These are phyloP conservation scores for Iselma pallidipennis DNA, from an alignment of 2,888 invertebrate species.

Conservation along the genomic window DNA sequence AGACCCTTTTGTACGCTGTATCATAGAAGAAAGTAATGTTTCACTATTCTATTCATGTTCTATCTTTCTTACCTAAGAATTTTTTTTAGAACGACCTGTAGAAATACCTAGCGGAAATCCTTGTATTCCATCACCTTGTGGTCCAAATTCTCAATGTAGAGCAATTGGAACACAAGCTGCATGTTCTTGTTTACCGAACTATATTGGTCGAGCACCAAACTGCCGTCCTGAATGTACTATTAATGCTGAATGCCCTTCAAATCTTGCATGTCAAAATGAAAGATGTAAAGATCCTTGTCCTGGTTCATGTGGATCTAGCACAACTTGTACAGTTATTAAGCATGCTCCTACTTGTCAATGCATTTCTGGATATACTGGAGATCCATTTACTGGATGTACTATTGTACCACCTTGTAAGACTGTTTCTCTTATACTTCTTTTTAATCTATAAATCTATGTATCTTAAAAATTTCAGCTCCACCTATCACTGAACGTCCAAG, in stretches of 20 bases:
- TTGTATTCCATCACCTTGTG: slow-evolving; percentile 68
- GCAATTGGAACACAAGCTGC: slow-evolving; percentile 61
- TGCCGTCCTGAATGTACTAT: slow-evolving; percentile 71
- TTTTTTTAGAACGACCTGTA: slow-evolving; percentile 53
- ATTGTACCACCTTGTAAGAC: slow-evolving; percentile 63
- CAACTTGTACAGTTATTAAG: slow-evolving; percentile 75
- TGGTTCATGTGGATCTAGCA: slow-evolving; percentile 75
- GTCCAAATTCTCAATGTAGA: slow-evolving; percentile 65
- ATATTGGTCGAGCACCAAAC: slow-evolving; percentile 65
- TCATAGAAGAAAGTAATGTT: slow-evolving; percentile 65
- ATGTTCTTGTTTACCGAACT: slow-evolving; percentile 64
- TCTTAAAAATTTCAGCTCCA: slow-evolving; percentile 51
- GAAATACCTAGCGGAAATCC: slow-evolving; percentile 56
- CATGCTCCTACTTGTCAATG: slow-evolving; percentile 81
- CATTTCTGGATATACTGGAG: slow-evolving; percentile 69
- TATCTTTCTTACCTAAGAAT: neutral
- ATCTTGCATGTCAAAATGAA: slow-evolving; percentile 76
- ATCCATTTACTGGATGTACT: slow-evolving; percentile 66
- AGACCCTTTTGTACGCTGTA: slow-evolving; percentile 76
- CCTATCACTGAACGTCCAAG: slow-evolving; percentile 55
- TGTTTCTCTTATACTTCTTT: slow-evolving; percentile 16
- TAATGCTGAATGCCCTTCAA: slow-evolving; percentile 74
- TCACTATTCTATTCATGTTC: slow-evolving; percentile 8
- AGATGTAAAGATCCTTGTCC: slow-evolving; percentile 80
- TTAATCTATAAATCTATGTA: slow-evolving; percentile 10